These are phyloP conservation scores for Oscheius myriophilus DNA, from an alignment of 2,888 invertebrate species.

Conservation along the genomic window DNA sequence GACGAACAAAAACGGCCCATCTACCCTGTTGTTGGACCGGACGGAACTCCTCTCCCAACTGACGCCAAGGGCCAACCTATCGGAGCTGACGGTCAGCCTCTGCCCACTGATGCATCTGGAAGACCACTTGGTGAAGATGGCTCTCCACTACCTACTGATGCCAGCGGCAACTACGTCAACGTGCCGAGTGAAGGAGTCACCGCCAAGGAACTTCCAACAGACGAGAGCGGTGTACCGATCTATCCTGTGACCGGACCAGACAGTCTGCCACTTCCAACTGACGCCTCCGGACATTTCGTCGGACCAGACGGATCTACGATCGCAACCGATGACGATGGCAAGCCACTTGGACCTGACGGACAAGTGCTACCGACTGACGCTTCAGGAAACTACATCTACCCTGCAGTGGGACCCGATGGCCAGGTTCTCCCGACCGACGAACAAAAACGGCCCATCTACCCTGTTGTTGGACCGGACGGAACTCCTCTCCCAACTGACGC, in stretches of 20 bases:
- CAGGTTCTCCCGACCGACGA: constrained; percentile 42
- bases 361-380: constrained; percentile 46
- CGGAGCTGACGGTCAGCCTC: neutral
- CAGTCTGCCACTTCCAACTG: constrained; percentile 36
- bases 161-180: constrained; percentile 18
- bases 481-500: constrained; percentile 37
- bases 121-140: constrained; percentile 43
- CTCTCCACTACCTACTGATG: constrained; percentile 33
- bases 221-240: constrained; percentile 39
- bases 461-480: constrained; percentile 43
- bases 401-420: constrained; percentile 48
- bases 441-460: constrained; percentile 22
- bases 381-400: constrained; percentile 35
- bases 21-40: constrained; percentile 39
- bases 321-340: constrained; percentile 39
- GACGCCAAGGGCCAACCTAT: constrained; percentile 35
- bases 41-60: constrained; percentile 42
- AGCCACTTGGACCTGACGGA: constrained; percentile 37
- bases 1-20: constrained; percentile 27
- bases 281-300: constrained; percentile 36
- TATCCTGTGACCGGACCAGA: constrained; percentile 34
- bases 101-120: constrained; percentile 9
- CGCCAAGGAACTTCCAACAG: neutral
- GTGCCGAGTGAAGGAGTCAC: neutral
- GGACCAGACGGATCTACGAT: constrained; percentile 22